These are phyloP conservation scores for Chionodraco myersi DNA, from an alignment of 2,113 vertebrate genomes.

Conservation along the genomic window DNA sequence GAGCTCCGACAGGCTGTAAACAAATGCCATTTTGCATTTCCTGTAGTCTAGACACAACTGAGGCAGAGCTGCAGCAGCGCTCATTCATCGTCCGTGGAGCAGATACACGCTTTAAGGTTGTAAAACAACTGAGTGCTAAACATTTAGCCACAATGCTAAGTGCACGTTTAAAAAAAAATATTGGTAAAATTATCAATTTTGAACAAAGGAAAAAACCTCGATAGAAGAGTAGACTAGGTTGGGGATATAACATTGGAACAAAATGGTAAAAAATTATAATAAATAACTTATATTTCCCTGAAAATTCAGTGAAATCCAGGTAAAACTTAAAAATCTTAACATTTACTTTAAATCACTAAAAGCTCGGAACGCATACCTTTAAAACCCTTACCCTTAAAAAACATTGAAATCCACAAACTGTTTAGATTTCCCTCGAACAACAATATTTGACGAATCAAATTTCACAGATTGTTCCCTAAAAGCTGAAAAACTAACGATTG, in stretches of 20 bases:
- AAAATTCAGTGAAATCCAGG: neutral
- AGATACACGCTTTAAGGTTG: neutral
- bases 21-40: conserved; percentile 81
- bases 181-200: too few relatives aligned
- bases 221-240: neutral
- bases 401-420: too few relatives aligned
- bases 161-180: too few relatives aligned
- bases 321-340: neutral
- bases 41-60: conserved; percentile 81
- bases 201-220: neutral
- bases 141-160: neutral
- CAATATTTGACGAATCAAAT: too few relatives aligned
- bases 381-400: too few relatives aligned
- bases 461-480: too few relatives aligned
- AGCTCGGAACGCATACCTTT: too few relatives aligned
- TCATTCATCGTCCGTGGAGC: conserved; percentile 14
- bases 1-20: conserved; percentile 75
- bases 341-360: too few relatives aligned
- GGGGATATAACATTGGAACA: neutral
- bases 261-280: too few relatives aligned
- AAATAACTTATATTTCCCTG: neutral
- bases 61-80: conserved; percentile 23
- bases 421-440: too few relatives aligned
- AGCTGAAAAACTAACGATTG: too few relatives aligned
- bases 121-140: neutral